Percentiles rank a stretch among this genome's conserved stretches.
Evolutionary conservation across 64 coral and sea anemone species (phyloP).

Genomic region (Exaiptasia diaphana): DNA sequence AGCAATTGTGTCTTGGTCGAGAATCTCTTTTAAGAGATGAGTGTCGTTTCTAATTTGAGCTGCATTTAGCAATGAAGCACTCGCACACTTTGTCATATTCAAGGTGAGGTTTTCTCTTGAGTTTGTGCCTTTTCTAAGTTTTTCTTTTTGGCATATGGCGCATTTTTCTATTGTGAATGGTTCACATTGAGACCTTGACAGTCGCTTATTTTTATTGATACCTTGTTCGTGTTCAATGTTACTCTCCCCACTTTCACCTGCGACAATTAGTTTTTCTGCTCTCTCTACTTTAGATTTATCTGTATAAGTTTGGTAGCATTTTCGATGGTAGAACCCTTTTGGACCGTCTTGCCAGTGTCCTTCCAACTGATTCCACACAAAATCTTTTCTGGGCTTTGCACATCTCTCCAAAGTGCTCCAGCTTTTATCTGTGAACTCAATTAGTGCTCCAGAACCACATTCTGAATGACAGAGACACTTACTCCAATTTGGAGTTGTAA

Average conservation of each 20-base stretch:
- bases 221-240: not conserved
- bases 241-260: not conserved
- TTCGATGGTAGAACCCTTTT: slow-evolving; percentile 8
- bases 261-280: not conserved
- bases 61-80: slow-evolving; percentile 16
- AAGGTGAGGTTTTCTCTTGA: slow-evolving; percentile 22
- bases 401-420: slow-evolving; percentile 21
- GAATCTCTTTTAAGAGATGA: not conserved
- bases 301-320: slow-evolving; percentile 26
- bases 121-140: not conserved
- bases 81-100: slow-evolving; percentile 20
- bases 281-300: not conserved
- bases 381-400: not conserved
- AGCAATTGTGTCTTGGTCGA: slow-evolving; percentile 11
- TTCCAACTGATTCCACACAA: not conserved
- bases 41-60: slow-evolving; percentile 20
- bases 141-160: slow-evolving; percentile 17
- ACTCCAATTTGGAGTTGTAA: not conserved
- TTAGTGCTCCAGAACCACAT: not conserved
- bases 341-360: slow-evolving; percentile 13
- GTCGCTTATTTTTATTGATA: not conserved
- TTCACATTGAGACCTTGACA: slow-evolving; percentile 21
- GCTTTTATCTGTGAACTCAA: slow-evolving; percentile 17
- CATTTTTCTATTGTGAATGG: slow-evolving; percentile 26
- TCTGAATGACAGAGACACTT: not conserved